A percentile compares a stretch with the other conserved stretches of the same genome.
phyloP scores from a whole-genome alignment of 2,888 invertebrate species.

The Macaria notata region DNA sequence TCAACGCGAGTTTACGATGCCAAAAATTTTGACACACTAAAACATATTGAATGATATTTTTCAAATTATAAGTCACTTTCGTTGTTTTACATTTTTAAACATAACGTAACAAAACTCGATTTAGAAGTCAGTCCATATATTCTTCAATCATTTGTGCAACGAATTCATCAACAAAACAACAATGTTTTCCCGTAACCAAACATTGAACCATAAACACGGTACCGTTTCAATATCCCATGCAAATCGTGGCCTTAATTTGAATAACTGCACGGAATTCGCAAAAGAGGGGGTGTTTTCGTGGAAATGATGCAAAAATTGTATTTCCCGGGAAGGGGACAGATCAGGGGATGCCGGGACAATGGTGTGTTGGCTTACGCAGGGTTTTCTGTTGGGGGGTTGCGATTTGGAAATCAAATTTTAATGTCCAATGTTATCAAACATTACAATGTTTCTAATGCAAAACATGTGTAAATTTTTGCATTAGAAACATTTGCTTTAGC shows the following conservation, averaged over 20 bases:
- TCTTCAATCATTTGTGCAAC: too few relatives aligned
- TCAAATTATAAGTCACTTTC: too few relatives aligned
- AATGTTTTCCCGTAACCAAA: background rate
- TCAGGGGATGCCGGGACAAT: background rate
- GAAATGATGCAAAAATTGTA: slow-evolving; percentile 54
- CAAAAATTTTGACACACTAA: too few relatives aligned
- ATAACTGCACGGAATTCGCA: slow-evolving; percentile 52
- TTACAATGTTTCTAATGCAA: too few relatives aligned
- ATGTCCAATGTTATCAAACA: too few relatives aligned
- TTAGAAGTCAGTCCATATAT: too few relatives aligned
- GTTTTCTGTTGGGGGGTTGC: background rate
- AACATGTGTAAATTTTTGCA: too few relatives aligned
- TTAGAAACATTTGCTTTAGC: too few relatives aligned
- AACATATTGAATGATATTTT: too few relatives aligned
- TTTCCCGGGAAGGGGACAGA: slow-evolving; percentile 11
- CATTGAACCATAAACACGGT: slow-evolving; percentile 6
- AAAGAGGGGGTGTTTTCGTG: slow-evolving; percentile 50
- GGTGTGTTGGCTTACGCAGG: background rate
- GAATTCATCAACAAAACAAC: background rate
- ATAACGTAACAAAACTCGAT: too few relatives aligned
- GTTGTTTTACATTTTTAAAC: too few relatives aligned
- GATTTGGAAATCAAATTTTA: background rate
- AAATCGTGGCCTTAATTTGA: slow-evolving; percentile 36
- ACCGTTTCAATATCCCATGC: slow-evolving; percentile 18
- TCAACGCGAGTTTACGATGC: too few relatives aligned